Evolutionary conservation across 1,140 invertebrate genomes (phyloP).

Genomic region (Neoseiulus cucumeris): DNA sequence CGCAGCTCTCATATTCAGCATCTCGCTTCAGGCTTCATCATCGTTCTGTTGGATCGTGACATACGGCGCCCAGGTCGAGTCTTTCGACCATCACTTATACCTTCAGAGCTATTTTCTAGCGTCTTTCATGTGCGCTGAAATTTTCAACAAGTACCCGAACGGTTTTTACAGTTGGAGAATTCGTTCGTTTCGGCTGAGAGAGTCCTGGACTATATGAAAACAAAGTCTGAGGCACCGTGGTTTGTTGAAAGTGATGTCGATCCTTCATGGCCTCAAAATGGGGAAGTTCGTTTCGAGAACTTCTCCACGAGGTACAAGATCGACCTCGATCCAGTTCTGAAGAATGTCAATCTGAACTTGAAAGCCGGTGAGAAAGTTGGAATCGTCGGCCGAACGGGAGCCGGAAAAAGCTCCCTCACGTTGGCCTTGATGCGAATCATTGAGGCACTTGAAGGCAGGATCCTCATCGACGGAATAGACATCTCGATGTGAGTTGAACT

Average conservation of each 20-base stretch:
- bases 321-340: constrained; percentile 24
- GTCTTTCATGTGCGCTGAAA: too few species aligned
- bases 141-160: too few species aligned
- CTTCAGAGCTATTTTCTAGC: too few species aligned
- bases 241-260: constrained; percentile 9
- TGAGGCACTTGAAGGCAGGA: background rate
- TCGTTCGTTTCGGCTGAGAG: constrained; percentile 39
- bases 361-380: constrained; percentile 23
- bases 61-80: background rate
- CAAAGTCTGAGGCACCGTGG: constrained; percentile 20
- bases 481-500: constrained; percentile 24
- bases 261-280: constrained; percentile 26
- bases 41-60: too few species aligned
- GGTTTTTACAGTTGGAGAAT: background rate
- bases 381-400: background rate
- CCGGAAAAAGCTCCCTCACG: background rate
- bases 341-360: constrained; percentile 34
- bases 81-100: too few species aligned
- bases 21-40: constrained; percentile 19
- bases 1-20: constrained; percentile 22
- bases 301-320: constrained; percentile 24
- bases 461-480: background rate
- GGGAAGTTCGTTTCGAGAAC: constrained; percentile 22
- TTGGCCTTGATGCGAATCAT: background rate
- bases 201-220: constrained; percentile 38